Percentiles rank a stretch among this genome's conserved stretches.
phyloP scores from a whole-genome alignment of 2,113 vertebrate genomes.

The Lota lota region DNA sequence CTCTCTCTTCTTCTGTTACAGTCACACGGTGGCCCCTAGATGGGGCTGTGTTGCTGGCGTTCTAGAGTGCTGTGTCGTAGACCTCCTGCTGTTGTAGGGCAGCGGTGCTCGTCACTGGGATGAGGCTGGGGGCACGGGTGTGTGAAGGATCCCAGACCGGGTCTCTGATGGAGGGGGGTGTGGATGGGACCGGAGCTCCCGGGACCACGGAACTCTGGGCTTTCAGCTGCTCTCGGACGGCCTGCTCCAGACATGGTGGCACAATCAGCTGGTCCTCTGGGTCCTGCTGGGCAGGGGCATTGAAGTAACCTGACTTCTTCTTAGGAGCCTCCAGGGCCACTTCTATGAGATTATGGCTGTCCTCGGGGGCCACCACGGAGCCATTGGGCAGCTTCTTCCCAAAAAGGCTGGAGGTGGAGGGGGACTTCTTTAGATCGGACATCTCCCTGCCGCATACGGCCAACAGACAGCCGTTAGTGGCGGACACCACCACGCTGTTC shows the following conservation, averaged over 20 bases:
- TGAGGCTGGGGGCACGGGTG: slow-evolving; percentile 62
- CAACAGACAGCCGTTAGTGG: slow-evolving; percentile 76
- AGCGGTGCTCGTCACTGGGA: slow-evolving; percentile 41
- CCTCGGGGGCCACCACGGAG: slow-evolving; percentile 90
- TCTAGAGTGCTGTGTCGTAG: slow-evolving; percentile 91
- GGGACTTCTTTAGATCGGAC: slow-evolving; percentile 86
- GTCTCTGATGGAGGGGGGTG: slow-evolving; percentile 62
- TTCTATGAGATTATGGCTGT: slow-evolving; percentile 93
- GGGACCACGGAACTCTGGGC: slow-evolving; percentile 63
- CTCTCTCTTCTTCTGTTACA: slow-evolving; percentile 29
- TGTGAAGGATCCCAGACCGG: slow-evolving; percentile 69
- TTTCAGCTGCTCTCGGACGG: slow-evolving; percentile 89
- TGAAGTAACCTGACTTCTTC: slow-evolving; percentile 95
- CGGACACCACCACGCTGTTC: slow-evolving; percentile 84
- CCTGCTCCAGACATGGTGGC: slow-evolving; percentile 89
- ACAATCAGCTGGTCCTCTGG: slow-evolving; percentile 93
- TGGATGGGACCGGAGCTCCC: slow-evolving; percentile 53
- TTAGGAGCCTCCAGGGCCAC: slow-evolving; percentile 94
- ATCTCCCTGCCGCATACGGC: slow-evolving; percentile 80
- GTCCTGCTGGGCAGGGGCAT: slow-evolving; percentile 89
- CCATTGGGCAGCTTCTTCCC: slow-evolving; percentile 94
- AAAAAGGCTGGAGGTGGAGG: slow-evolving; percentile 87
- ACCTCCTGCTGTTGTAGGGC: slow-evolving; percentile 80
- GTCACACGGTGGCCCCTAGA: slow-evolving; percentile 19
- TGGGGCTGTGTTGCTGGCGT: slow-evolving; percentile 11